Base-by-base conservation (phyloP, 2,888 invertebrate species). In the Luperina nickerlii region DNA sequence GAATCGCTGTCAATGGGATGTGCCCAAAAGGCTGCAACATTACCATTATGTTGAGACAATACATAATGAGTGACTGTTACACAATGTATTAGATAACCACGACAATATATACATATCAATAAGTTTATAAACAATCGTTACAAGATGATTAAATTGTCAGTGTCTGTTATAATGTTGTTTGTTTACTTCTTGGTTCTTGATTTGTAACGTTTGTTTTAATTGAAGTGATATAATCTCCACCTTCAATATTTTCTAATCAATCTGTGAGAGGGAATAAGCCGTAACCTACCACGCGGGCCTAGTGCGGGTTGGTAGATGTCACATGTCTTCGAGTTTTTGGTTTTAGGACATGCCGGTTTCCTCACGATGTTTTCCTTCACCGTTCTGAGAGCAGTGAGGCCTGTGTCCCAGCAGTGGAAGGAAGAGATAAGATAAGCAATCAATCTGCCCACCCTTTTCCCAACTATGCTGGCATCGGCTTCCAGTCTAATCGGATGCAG, bases 51-150 rank as follows among this genome's bases (percentile, higher is more conserved):
- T 32, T 32, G 32, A 69, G 11, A 70, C 54, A 63, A 69, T 27
- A 24, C 45, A 24, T 18, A 32, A 63, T 70, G 79, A 63, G 68
- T 20, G 20, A 45, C 3, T 18, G 15, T 51, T 60, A 54, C 42
- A 79, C 63, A 81, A 65, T 71, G 71, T 32, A 70, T 70, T 54
- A 32, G 9, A 62, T 62, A 51, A 32, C 42, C 45, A 69, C 13
- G 3, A 45, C 80, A 63, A 18, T 32, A 20, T 11, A 42, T 48
- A 48, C 1, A 0, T 48, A 48, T 0, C 32, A n/a, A 72, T 51
- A 20, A 15, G 66, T 76, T 81, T 76, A 62, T 54, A 76, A 82
- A 81, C 66, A 73, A 24, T 60, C 15, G 60, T 62, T 54, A 54
- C 27, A 66, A 38, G 48, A 15, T n/a, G 27, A 73, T 20, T 60